Conservation (phyloP, 2,113 vertebrate species). For the Hyaena hyaena region DNA sequence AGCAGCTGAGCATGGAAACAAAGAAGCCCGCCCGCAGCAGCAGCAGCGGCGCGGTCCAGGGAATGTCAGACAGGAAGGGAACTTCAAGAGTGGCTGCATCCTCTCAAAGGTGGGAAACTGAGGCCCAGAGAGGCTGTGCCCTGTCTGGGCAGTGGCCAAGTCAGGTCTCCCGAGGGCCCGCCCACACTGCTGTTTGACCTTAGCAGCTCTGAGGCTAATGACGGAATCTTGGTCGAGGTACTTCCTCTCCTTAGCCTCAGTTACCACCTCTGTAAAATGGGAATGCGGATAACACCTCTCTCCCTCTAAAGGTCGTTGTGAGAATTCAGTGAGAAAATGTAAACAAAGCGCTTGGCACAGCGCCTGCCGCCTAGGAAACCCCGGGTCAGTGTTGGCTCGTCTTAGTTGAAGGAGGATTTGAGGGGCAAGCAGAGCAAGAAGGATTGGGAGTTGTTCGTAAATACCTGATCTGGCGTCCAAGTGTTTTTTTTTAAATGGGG, state of each 20-base stretch:
- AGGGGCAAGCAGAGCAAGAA: neutral
- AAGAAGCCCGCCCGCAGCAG: constrained; percentile 4
- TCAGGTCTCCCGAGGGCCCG: neutral
- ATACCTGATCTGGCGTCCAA: neutral
- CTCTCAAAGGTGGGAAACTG: constrained; percentile 24
- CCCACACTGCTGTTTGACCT: neutral
- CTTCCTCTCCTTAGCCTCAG: neutral
- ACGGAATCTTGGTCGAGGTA: neutral
- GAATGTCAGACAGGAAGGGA: neutral
- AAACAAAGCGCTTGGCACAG: neutral
- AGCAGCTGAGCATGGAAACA: constrained; percentile 80
- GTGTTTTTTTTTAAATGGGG: neutral
- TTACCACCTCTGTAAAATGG: constrained; percentile 16
- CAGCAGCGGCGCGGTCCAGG: neutral
- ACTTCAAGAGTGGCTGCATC: neutral
- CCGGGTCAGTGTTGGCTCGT: neutral
- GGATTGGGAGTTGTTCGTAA: neutral
- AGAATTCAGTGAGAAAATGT: neutral
- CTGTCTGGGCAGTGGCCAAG: no score
- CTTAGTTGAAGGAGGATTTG: neutral
- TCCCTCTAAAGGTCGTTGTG: neutral
- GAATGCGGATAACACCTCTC: neutral
- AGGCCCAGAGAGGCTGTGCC: neutral
- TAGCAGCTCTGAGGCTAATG: neutral
- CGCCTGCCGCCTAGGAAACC: neutral